phyloP scores from a whole-genome alignment of 2,888 invertebrate genomes.

The Zaprionus obscuricornis region DNA sequence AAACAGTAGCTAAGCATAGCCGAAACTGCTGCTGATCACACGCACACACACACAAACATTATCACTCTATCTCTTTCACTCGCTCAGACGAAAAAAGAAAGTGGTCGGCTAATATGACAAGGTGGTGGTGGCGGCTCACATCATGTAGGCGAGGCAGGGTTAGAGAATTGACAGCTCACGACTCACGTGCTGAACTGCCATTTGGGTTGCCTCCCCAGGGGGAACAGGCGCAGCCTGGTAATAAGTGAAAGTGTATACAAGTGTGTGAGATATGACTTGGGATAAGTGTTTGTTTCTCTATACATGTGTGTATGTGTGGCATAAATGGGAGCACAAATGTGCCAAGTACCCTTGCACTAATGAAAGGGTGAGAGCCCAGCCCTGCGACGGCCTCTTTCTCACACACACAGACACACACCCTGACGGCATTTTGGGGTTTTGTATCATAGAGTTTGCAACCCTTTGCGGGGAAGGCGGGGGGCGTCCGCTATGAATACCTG shows the following conservation, averaged over 20 bases:
- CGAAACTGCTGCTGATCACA: slow-evolving; percentile 23
- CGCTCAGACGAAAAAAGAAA: too few species aligned
- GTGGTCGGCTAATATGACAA: slow-evolving; percentile 25
- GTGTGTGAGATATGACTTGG: slow-evolving; percentile 29
- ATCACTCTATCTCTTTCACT: slow-evolving; percentile 6
- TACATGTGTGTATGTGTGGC: slow-evolving; percentile 16
- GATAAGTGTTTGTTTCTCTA: neutral
- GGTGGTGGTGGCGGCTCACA: slow-evolving; percentile 21
- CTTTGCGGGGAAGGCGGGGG: too few species aligned
- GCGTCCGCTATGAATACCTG: slow-evolving; percentile 63
- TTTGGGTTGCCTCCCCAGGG: slow-evolving; percentile 62
- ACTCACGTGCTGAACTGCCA: slow-evolving; percentile 61
- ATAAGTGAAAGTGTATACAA: slow-evolving; percentile 65
- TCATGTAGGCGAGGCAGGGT: neutral
- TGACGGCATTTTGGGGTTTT: slow-evolving; percentile 18
- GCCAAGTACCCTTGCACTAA: slow-evolving; percentile 31
- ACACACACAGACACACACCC: too few species aligned
- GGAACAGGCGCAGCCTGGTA: slow-evolving; percentile 24
- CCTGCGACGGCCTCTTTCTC: too few species aligned
- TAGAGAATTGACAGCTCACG: slow-evolving; percentile 6
- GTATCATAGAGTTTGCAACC: slow-evolving; percentile 56
- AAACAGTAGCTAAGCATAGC: too few species aligned
- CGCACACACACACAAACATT: neutral
- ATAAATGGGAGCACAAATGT: slow-evolving; percentile 45
- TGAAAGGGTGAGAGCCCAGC: slow-evolving; percentile 40